phyloP scores from a whole-genome alignment of 2,888 invertebrate species.

The Erpobdella octoculata region DNA sequence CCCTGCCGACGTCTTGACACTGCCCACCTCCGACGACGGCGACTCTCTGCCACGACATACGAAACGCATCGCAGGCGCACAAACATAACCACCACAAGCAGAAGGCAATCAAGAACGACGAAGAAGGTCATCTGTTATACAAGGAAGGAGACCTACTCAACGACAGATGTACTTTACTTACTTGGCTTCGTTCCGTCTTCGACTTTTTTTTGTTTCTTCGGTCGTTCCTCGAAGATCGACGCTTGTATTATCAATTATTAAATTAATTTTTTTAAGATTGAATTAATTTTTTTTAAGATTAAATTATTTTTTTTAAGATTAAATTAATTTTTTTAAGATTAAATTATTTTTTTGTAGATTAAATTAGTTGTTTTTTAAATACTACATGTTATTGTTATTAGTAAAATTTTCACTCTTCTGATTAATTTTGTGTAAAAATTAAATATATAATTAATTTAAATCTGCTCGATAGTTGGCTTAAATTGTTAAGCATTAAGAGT shows the following conservation, averaged over 20 bases:
- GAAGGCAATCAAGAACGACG: slow-evolving; percentile 67
- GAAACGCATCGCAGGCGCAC: neutral
- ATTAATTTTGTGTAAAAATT: too few species aligned
- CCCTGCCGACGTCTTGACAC: neutral
- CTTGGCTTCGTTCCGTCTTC: neutral
- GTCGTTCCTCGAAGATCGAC: neutral
- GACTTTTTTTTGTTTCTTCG: neutral
- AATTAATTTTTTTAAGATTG: neutral
- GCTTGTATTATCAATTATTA: neutral
- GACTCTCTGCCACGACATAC: neutral
- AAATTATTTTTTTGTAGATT: too few species aligned
- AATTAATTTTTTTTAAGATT: too few species aligned
- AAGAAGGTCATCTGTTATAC: slow-evolving; percentile 99
- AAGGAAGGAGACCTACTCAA: slow-evolving; percentile 95
- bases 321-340: too few species aligned
- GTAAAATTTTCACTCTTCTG: too few species aligned
- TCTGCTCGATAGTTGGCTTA: too few species aligned
- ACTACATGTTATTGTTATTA: too few species aligned
- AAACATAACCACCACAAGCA: slow-evolving; percentile 11
- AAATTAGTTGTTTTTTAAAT: too few species aligned
- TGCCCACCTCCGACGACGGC: neutral
- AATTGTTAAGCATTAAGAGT: too few species aligned
- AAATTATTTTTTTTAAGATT: too few species aligned
- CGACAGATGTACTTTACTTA: slow-evolving; percentile 15
- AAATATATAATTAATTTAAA: too few species aligned